A percentile compares a stretch with the other conserved stretches of the same genome.
Evolutionary conservation across 2,888 invertebrate genomes (phyloP).

Genomic region (Drosophila emarginata): DNA sequence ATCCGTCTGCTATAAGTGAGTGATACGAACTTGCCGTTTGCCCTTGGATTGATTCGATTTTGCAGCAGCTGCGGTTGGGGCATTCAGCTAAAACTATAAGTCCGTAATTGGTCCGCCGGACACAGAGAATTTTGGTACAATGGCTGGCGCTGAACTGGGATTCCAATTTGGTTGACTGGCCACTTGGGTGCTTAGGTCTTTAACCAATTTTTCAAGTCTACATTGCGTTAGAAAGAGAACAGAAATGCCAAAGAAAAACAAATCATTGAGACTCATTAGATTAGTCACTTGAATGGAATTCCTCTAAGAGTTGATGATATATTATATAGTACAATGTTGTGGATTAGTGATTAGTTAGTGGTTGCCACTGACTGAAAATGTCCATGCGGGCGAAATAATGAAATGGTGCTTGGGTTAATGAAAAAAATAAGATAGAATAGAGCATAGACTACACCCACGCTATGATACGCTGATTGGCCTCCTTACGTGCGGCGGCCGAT

Average conservation of each 20-base stretch:
- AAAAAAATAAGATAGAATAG: conserved; percentile 35
- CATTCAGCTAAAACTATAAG: conserved; percentile 81
- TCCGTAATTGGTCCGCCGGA: conserved; percentile 82
- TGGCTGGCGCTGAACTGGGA: conserved; percentile 33
- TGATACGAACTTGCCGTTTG: conserved; percentile 60
- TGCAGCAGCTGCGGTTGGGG: conserved; percentile 1
- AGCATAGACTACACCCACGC: conserved; percentile 82
- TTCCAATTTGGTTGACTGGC: conserved; percentile 53
- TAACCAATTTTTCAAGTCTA: conserved; percentile 83
- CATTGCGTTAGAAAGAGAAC: conserved; percentile 62
- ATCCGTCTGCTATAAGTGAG: conserved; percentile 70
- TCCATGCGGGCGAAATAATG: conserved; percentile 37
- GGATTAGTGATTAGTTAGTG: conserved; percentile 24
- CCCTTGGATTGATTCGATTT: neutral
- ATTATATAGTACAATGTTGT: conserved; percentile 18
- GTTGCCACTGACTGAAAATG: conserved; percentile 21
- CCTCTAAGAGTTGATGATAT: neutral
- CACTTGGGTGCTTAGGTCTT: conserved; percentile 77
- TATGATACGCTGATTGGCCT: conserved; percentile 82
- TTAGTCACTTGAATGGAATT: conserved; percentile 29
- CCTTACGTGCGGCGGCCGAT: conserved; percentile 81
- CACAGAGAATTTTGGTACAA: conserved; percentile 74
- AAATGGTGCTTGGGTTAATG: conserved; percentile 36
- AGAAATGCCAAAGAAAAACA: conserved; percentile 57
- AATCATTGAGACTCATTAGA: conserved; percentile 37